Evolutionary conservation across 2,113 vertebrate species (phyloP), one percentile per base, ranked within the genome.

Genomic region (Lutjanus erythropterus): DNA sequence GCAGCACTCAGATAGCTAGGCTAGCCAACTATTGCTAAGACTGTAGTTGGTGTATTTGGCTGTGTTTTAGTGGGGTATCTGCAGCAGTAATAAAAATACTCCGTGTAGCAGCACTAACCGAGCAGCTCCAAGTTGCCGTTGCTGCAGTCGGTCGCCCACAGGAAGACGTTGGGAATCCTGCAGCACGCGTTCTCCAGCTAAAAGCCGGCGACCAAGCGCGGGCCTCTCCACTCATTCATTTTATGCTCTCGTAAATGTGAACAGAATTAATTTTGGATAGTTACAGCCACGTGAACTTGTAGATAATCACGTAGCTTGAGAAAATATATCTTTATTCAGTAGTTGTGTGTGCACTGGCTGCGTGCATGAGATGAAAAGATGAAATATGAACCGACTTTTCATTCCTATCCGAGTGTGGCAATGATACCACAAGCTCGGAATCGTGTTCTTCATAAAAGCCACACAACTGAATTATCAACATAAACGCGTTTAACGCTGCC

Each of bases 91-190:
- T 66, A 37, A 68, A 56, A 69, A 58, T 21, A 50, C 12, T 27
- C 49, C 0, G 44, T 18, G 69, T 11, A 47, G 66, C 72, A 37
- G 80, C 68, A 62, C 6, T n/a, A 5, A 23, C 6, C 12, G 55
- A 46, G 47, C 29, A 31, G 52, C 68, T 86, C 61, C 55, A 83
- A 72, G 67, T 81, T 86, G 86, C 83, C 41, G 83, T 70, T 92
- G 87, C 88, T 91, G 91, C 89, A 91, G 89, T 92, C 90, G 76
- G 89, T 92, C 90, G 76, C 86, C 85, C 84, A 89, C 88, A 79
- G 80, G 78, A 90, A 90, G 87, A 56, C 65, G 65, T 80, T 78
- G 15, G 83, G 71, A 53, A 79, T 73, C 25, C 86, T 89, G 92
- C 93, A 90, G 90, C 93, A 91, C 75, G 86, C 88, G 85, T 81